These are phyloP conservation scores for Lasioglossum calceatum DNA, from an alignment of 2,888 invertebrate species.

Conservation along the genomic window DNA sequence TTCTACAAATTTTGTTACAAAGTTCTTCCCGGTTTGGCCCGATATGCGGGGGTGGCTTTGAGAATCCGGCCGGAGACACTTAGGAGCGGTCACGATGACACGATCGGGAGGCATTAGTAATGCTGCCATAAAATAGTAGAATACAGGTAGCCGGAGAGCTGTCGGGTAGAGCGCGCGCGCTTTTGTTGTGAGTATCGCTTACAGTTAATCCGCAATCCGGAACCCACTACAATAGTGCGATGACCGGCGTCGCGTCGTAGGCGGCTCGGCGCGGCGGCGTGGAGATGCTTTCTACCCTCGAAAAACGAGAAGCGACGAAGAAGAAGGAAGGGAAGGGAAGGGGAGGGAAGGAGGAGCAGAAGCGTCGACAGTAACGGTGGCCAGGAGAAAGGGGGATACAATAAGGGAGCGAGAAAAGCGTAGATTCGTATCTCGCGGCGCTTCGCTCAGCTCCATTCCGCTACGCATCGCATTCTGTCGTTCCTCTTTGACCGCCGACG, in stretches of 20 bases:
- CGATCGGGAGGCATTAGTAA: conserved; percentile 33
- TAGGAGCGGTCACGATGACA: conserved; percentile 24
- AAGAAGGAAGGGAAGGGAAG: conserved; percentile 15
- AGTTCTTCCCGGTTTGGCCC: neutral
- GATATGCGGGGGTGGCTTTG: neutral
- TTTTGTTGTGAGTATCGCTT: conserved; percentile 77
- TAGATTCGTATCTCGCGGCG: conserved; percentile 61
- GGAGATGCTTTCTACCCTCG: conserved; percentile 15
- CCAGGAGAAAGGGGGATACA: conserved; percentile 26
- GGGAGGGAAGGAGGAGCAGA: conserved; percentile 22
- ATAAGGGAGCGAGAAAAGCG: conserved; percentile 51
- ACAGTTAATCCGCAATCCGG: conserved; percentile 77
- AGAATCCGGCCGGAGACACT: neutral
- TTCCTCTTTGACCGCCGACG: conserved; percentile 61
- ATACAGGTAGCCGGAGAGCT: conserved; percentile 54
- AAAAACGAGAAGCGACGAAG: conserved; percentile 1
- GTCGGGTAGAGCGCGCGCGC: conserved; percentile 58
- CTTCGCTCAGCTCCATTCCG: conserved; percentile 19
- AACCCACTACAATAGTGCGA: conserved; percentile 73
- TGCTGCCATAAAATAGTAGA: conserved; percentile 35
- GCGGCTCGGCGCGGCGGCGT: conserved; percentile 15
- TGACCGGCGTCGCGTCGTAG: conserved; percentile 52
- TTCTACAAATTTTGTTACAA: neutral
- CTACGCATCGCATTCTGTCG: conserved; percentile 26
- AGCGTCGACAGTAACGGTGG: conserved; percentile 47